Evolutionary conservation across 2,113 vertebrate genomes (phyloP).

Genomic region (Datnioides undecimradiatus): DNA sequence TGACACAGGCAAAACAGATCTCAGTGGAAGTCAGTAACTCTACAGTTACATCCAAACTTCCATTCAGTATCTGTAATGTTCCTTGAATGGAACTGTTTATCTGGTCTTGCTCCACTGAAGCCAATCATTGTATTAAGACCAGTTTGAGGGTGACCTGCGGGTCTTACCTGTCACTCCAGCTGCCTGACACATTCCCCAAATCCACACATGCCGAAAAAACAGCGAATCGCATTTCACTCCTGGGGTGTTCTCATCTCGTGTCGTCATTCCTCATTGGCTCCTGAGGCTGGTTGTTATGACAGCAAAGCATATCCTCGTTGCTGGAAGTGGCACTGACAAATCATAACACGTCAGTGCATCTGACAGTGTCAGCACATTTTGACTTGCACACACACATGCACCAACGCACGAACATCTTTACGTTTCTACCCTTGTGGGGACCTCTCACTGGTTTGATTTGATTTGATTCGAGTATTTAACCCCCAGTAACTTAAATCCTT

Average conservation of each 20-base stretch:
- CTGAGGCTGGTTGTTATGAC: constrained; percentile 65
- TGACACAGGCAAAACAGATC: constrained; percentile 61
- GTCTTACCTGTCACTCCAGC: constrained; percentile 71
- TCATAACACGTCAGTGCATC: constrained; percentile 70
- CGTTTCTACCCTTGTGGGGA: constrained; percentile 9
- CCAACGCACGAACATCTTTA: constrained; percentile 6
- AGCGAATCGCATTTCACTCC: constrained; percentile 63
- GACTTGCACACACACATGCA: constrained; percentile 33
- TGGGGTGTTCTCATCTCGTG: constrained; percentile 55
- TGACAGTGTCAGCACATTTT: constrained; percentile 71
- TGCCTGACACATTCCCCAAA: constrained; percentile 54
- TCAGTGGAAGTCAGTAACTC: constrained; percentile 64
- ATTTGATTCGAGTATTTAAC: constrained; percentile 36
- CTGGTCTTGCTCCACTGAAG: constrained; percentile 79
- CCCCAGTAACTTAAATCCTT: neutral
- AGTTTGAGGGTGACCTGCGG: constrained; percentile 65
- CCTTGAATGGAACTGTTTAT: constrained; percentile 77
- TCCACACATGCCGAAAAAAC: constrained; percentile 41
- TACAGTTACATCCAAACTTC: constrained; percentile 72
- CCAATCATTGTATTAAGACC: constrained; percentile 73
- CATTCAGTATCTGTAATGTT: constrained; percentile 69
- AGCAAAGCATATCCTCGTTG: constrained; percentile 48
- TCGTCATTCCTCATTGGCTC: constrained; percentile 64
- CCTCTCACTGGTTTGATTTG: constrained; percentile 34
- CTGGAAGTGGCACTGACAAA: constrained; percentile 63